Base-by-base conservation (phyloP, 2,797 vertebrate species). In the Anas acuta region DNA sequence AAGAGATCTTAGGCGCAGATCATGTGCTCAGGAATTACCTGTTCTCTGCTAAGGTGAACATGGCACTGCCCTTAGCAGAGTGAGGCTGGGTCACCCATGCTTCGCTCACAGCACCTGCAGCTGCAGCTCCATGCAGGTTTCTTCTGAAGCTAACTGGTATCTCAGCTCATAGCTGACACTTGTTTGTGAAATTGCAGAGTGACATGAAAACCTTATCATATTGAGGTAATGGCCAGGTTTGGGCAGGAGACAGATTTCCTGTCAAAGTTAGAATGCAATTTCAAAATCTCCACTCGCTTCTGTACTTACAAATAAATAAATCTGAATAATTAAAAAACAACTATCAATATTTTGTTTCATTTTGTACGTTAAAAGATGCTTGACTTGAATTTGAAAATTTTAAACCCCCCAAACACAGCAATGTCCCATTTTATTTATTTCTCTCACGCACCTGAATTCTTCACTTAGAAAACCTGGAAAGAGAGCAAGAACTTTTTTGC, bases 91-190 rank as follows among this genome's bases (percentile, higher is more conserved):
- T 87, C 77, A 26, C 60, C 26, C 26, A n/a, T 39, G 64, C 57
- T 64, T 56, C 39, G 12, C 57, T 70, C 14, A 0, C 28, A 43
- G 61, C 4, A 1, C 32, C 33, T 0, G 0, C 47, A 16, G 41
- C 80, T 73, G 69, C 6, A 4, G 47, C 53, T 73, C 62, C 30
- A 20, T 6, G 32, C 71, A 70, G 32, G 14, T 16, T 78, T 58
- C 64, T 64, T 87, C 30, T 43, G 5, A 64, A 60, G 28, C 49
- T 60, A 78, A 35, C 37, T 30, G 43, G 39, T 39, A 2, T 47
- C 66, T 82, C 53, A 57, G 73, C 60, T 88, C 15, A 8, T n/a
- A 43, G 30, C 35, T 94, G 72, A 84, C 37, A 43, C 39, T 72
- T 67, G 15, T 54, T 77, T 61, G 69, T 74, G 45, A 65, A 77